Conservation (phyloP, 2,888 invertebrate genomes). For the Gonocerus acuteangulatus region DNA sequence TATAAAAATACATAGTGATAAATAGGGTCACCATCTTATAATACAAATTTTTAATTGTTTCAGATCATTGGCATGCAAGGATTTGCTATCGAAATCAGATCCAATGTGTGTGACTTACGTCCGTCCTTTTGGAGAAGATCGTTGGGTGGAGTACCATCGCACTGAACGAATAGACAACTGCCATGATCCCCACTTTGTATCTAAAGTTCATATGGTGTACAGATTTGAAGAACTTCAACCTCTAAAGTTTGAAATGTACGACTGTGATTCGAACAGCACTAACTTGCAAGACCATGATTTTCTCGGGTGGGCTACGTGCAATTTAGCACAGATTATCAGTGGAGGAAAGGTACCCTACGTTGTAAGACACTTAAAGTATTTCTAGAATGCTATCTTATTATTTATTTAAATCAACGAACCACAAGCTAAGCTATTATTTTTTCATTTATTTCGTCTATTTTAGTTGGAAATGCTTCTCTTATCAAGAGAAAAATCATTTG, state of each 20-base stretch:
- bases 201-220: conserved; percentile 48
- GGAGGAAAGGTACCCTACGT: conserved; percentile 34
- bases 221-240: conserved; percentile 53
- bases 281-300: conserved; percentile 45
- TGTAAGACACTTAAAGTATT: conserved; percentile 10
- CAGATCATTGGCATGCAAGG: conserved; percentile 47
- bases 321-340: conserved; percentile 33
- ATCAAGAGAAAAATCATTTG: conserved; percentile 26
- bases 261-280: conserved; percentile 42
- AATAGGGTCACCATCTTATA: no score
- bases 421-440: no score
- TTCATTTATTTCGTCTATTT: conserved; percentile 15
- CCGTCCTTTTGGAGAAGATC: conserved; percentile 42
- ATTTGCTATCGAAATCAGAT: conserved; percentile 51
- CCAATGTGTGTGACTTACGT: conserved; percentile 48
- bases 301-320: conserved; percentile 44
- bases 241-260: conserved; percentile 48
- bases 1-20: no score
- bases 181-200: conserved; percentile 49
- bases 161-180: conserved; percentile 47
- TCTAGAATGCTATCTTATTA: neutral
- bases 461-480: conserved; percentile 31
- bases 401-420: neutral
- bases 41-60: no score
- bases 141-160: conserved; percentile 44